Conservation (phyloP, 2,888 invertebrate genomes). For the Drosophila acutilabella region DNA sequence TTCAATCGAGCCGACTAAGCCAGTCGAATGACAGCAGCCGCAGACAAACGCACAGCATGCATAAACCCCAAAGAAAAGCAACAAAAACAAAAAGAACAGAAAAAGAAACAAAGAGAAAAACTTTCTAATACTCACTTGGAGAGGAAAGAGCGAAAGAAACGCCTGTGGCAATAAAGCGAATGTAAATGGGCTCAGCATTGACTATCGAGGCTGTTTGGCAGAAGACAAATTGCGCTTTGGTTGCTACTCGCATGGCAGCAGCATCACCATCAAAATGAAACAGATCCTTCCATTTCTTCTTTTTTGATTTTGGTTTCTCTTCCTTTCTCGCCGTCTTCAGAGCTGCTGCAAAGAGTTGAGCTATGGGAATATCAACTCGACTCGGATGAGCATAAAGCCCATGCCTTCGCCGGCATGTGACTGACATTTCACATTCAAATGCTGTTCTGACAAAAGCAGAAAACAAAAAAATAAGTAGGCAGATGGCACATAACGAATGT, state of each 20-base stretch:
- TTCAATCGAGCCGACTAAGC: conserved; percentile 46
- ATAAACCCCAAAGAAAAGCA: conserved; percentile 12
- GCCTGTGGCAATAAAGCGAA: conserved; percentile 57
- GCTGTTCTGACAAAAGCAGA: conserved; percentile 56
- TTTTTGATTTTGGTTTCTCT: conserved; percentile 18
- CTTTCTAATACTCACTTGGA: neutral
- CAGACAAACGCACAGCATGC: conserved; percentile 62
- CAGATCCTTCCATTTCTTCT: conserved; percentile 42
- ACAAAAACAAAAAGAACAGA: neutral
- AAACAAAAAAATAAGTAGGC: neutral
- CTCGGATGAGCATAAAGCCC: conserved; percentile 58
- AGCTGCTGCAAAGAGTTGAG: conserved; percentile 58
- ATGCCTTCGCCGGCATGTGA: conserved; percentile 63
- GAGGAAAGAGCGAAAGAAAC: conserved; percentile 8
- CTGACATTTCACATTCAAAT: conserved; percentile 83
- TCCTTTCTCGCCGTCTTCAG: conserved; percentile 17
- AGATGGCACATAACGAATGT: neutral
- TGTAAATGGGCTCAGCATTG: conserved; percentile 74
- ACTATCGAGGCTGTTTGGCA: conserved; percentile 70
- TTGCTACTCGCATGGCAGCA: conserved; percentile 54
- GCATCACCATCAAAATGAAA: conserved; percentile 70
- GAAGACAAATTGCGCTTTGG: conserved; percentile 83
- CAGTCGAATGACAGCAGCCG: conserved; percentile 68
- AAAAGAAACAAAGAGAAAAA: neutral
- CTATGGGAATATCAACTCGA: conserved; percentile 43